phyloP scores from a whole-genome alignment of 1,140 invertebrate genomes.

The Drosophila pseudoananassae region DNA sequence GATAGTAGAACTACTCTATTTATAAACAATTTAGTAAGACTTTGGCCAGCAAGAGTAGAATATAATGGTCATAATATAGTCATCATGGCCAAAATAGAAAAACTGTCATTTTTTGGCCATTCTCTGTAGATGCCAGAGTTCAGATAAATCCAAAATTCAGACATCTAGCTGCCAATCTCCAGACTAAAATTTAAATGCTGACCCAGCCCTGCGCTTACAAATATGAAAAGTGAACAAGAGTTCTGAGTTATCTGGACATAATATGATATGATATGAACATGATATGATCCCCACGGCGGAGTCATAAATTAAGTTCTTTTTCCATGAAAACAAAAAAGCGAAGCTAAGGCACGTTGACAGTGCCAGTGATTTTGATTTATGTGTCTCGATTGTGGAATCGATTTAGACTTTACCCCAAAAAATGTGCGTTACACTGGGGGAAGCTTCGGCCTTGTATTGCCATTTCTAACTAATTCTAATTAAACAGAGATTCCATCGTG shows the following conservation, averaged over 20 bases:
- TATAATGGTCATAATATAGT: too few species aligned
- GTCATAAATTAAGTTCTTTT: constrained; percentile 56
- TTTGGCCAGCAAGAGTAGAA: too few species aligned
- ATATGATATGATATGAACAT: constrained; percentile 65
- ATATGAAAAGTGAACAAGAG: constrained; percentile 25
- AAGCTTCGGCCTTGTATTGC: too few species aligned
- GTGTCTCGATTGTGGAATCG: constrained; percentile 54
- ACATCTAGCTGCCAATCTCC: constrained; percentile 27
- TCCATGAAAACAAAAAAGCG: constrained; percentile 25
- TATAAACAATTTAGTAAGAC: not conserved
- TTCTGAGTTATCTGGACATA: constrained; percentile 32
- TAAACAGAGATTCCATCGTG: too few species aligned
- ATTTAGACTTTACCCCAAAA: constrained; percentile 49
- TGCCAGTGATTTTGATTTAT: constrained; percentile 63
- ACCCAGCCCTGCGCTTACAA: constrained; percentile 4
- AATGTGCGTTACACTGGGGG: constrained; percentile 1
- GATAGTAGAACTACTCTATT: not conserved
- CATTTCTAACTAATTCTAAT: too few species aligned
- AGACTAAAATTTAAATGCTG: constrained; percentile 8
- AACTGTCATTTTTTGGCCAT: not conserved
- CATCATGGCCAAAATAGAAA: not conserved
- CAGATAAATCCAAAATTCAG: constrained; percentile 15
- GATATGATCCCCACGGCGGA: constrained; percentile 57
- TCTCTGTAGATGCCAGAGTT: constrained; percentile 9
- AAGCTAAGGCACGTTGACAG: constrained; percentile 37